Conservation (phyloP, 2,113 vertebrate genomes). For the Odocoileus hemionus region DNA sequence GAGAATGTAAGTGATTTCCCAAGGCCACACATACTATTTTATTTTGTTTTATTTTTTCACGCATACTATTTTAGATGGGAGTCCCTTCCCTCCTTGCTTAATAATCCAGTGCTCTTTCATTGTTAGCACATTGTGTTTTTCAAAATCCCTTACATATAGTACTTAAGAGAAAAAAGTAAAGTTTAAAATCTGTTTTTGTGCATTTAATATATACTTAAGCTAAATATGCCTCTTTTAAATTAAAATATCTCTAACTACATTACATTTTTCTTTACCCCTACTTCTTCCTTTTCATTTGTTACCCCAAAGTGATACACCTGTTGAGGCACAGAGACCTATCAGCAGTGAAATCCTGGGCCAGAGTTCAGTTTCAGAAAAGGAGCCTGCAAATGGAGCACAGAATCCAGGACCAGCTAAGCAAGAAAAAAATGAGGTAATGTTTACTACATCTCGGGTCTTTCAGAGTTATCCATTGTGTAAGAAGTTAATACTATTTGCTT, state of each 20-base stretch:
- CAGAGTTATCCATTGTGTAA: slow-evolving; percentile 12
- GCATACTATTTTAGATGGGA: neutral
- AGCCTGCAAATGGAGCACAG: slow-evolving; percentile 82
- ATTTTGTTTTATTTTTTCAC: neutral
- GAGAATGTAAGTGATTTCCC: neutral
- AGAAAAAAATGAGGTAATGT: slow-evolving; percentile 91
- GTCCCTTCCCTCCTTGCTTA: neutral
- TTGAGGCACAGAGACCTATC: slow-evolving; percentile 87
- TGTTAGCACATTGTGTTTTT: neutral
- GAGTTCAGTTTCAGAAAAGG: slow-evolving; percentile 81
- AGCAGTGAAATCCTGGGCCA: slow-evolving; percentile 81
- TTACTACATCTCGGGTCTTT: neutral
- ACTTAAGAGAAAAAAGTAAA: neutral
- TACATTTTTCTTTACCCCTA: neutral
- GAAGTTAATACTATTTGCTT: slow-evolving; percentile 5
- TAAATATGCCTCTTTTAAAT: neutral
- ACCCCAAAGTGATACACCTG: slow-evolving; percentile 84
- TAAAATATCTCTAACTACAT: slow-evolving; percentile 19
- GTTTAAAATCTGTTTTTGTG: neutral
- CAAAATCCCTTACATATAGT: neutral
- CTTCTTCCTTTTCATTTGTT: slow-evolving; percentile 45
- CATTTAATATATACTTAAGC: neutral
- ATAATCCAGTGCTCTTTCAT: neutral
- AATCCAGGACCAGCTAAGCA: slow-evolving; percentile 78
- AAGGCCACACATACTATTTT: neutral